Conservation (phyloP, 2,888 invertebrate genomes). For the Phortica okadai region DNA sequence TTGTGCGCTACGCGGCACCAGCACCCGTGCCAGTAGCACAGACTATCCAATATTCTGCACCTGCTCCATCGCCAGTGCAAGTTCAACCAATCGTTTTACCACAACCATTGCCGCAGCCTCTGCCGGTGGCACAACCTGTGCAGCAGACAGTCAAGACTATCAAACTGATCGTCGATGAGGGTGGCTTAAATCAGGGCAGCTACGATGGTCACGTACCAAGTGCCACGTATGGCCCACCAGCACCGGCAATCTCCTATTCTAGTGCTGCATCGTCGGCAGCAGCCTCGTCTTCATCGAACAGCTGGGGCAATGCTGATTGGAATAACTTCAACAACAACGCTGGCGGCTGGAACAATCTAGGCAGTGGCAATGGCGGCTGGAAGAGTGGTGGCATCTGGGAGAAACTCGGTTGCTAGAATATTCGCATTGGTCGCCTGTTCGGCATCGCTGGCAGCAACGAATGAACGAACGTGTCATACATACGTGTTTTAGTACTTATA, state of each 20-base stretch:
- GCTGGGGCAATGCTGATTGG: conserved; percentile 40
- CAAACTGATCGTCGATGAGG: conserved; percentile 62
- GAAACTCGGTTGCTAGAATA: conserved; percentile 64
- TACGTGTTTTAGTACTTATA: conserved; percentile 38
- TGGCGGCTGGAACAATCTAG: conserved; percentile 38
- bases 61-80: conserved; percentile 11
- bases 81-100: conserved; percentile 28
- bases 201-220: conserved; percentile 48
- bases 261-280: conserved; percentile 41
- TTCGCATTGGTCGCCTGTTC: conserved; percentile 28
- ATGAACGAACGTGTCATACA: conserved; percentile 40
- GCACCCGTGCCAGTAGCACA: conserved; percentile 15
- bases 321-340: conserved; percentile 15
- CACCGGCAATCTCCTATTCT: conserved; percentile 40
- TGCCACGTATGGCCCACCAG: conserved; percentile 60
- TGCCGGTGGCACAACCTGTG: conserved; percentile 28
- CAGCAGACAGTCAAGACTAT: conserved; percentile 66
- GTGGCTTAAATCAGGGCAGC: conserved; percentile 36
- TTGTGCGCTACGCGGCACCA: conserved; percentile 1
- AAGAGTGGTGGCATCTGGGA: conserved; percentile 69
- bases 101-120: conserved; percentile 42
- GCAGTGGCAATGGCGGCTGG: conserved; percentile 50
- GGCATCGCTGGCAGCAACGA: neutral
- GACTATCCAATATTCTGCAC: neutral
- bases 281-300: conserved; percentile 38